These are phyloP conservation scores for Onychomys torridus DNA, from an alignment of 2,797 vertebrate species.

Conservation along the genomic window DNA sequence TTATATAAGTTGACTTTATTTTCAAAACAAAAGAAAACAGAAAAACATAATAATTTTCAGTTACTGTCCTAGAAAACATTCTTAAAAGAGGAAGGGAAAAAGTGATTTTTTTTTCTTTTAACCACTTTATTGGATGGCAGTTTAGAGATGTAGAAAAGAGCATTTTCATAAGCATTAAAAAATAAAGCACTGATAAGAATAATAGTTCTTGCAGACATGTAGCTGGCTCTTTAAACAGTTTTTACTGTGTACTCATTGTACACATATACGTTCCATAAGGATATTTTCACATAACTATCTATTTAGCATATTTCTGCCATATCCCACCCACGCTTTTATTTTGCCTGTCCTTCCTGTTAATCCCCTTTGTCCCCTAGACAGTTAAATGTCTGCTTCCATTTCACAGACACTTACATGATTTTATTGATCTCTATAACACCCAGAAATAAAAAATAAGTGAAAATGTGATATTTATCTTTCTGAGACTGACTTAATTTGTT, in stretches of 20 bases:
- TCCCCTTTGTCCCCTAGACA: not conserved
- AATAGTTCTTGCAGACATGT: conserved; percentile 32
- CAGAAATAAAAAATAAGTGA: not conserved
- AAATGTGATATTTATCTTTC: not conserved
- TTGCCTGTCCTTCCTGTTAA: not conserved
- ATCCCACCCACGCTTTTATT: not conserved
- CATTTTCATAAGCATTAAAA: conserved; percentile 47
- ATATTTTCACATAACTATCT: not conserved
- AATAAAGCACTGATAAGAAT: conserved; percentile 27
- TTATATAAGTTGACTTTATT: conserved; percentile 55
- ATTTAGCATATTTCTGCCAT: not conserved
- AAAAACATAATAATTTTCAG: conserved; percentile 40
- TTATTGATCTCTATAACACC: not conserved
- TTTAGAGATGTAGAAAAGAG: conserved; percentile 16
- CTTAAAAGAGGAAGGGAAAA: not conserved
- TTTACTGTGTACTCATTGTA: not conserved
- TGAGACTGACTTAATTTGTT: not conserved
- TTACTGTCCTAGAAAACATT: conserved; percentile 32
- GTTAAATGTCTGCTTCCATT: not conserved
- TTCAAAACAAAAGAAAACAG: conserved; percentile 42
- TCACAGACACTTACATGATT: not conserved
- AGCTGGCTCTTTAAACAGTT: not conserved
- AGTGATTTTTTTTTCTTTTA: not conserved
- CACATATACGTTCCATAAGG: too few species aligned
- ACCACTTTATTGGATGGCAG: conserved; percentile 45